Base-by-base conservation (phyloP, 2,797 vertebrate species). In the Amphiprion clarkii region DNA sequence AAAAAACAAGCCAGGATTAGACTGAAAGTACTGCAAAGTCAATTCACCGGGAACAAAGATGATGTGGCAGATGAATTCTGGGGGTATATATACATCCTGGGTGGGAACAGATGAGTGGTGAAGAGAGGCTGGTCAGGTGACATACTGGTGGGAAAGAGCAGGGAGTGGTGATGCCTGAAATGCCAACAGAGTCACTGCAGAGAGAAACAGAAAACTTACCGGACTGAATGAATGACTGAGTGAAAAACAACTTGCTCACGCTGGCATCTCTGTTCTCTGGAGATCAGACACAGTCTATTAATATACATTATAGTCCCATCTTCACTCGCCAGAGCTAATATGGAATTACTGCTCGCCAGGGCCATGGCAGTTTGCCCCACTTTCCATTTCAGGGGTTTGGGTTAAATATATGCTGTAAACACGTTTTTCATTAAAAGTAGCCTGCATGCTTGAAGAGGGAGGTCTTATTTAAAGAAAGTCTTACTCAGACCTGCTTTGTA, bases 251-350 rank as follows among this genome's bases (percentile, higher is more conserved):
- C 36, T 39, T 29, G 72, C 36, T 42, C 54, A 78, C 11, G 54
- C 23, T 65, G 74, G 48, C 67, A 74, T 70, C 71, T 69, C 63
- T 81, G 78, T 78, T 71, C n/a, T 57, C 65, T 40, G 78, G 69
- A 76, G 65, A 75, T 78, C 71, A 83, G 52, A 76, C 40, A 33
- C 7, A 1, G 13, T 64, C 86, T 92, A 87, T 87, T 78, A 78
- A 90, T 88, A 87, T 10, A 27, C 40, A 57, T 64, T 5, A 80
- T 59, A 42, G 67, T 56, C 29, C 61, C 31, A 5, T 70, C 49
- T 36, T 68, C 31, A 65, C 36, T 75, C 74, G 66, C 77, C 49
- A 31, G 49, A 67, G 59, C 66, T 75, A 67, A 78, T 39, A 76
- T 54, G 49, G 71, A 55, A 74, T 74, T 62, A 23, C 40, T 36